These are phyloP conservation scores for Gymnobelideus leadbeateri DNA, from an alignment of 2,113 vertebrate species.

Conservation along the genomic window DNA sequence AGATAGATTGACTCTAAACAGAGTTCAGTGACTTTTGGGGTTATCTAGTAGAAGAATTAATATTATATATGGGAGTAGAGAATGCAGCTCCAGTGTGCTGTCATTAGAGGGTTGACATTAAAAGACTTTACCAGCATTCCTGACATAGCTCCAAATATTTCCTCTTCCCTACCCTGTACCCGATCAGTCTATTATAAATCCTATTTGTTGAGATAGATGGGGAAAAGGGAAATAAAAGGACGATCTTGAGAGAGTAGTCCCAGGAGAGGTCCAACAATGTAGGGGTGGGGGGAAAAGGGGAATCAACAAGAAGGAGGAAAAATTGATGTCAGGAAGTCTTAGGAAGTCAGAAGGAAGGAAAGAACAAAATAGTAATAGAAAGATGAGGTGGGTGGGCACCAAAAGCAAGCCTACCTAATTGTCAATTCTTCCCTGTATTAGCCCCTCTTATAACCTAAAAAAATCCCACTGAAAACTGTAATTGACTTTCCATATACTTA, in stretches of 20 bases:
- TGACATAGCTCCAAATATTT: not conserved
- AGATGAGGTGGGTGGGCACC: rapidly evolving
- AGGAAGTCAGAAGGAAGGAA: not conserved
- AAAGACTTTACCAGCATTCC: not conserved
- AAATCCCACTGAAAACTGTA: conserved; percentile 9
- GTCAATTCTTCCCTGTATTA: not conserved
- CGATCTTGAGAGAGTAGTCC: not conserved
- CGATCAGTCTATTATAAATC: not conserved
- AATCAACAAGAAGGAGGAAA: not conserved
- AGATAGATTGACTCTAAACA: not conserved
- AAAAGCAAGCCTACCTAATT: not conserved
- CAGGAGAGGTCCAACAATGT: not conserved
- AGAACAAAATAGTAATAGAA: not conserved
- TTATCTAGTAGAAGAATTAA: not conserved
- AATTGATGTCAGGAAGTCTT: not conserved
- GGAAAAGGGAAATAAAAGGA: not conserved
- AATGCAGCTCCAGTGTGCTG: not conserved
- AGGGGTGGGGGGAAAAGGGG: not conserved
- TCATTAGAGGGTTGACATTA: not conserved
- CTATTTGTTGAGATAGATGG: not conserved
- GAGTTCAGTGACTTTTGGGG: not conserved
- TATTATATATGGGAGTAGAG: not conserved
- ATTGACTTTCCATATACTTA: conserved; percentile 32
- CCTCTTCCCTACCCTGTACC: not conserved
- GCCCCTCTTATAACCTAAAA: not conserved